Conservation (phyloP, 2,113 vertebrate genomes). For the Paraplagusia blochii region DNA sequence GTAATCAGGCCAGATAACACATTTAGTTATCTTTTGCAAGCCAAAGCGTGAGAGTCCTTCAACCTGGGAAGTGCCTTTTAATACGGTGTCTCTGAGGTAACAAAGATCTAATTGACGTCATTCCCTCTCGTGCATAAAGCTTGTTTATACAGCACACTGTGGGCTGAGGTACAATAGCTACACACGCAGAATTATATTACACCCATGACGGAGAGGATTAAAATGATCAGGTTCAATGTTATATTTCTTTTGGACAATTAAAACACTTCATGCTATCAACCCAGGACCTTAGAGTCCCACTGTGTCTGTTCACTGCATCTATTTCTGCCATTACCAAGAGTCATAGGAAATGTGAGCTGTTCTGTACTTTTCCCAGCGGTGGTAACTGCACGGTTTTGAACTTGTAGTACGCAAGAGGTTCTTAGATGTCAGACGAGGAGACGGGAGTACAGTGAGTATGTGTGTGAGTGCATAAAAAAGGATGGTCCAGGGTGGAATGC, state of each 20-base stretch:
- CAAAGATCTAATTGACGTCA: constrained; percentile 17
- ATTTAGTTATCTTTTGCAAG: constrained; percentile 23
- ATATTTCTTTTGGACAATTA: constrained; percentile 7
- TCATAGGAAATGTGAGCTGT: constrained; percentile 14
- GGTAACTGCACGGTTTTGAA: constrained; percentile 29
- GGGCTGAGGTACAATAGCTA: constrained; percentile 1
- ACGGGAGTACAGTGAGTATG: constrained; percentile 19
- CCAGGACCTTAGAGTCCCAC: constrained; percentile 12
- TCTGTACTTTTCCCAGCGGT: constrained; percentile 19
- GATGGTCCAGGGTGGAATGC: constrained; percentile 46
- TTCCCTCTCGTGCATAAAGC: constrained; percentile 1
- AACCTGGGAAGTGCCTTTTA: neutral
- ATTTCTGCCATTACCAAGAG: constrained; percentile 13
- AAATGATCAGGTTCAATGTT: constrained; percentile 1
- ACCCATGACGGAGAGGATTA: constrained; percentile 11
- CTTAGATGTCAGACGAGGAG: constrained; percentile 18
- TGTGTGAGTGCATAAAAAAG: constrained; percentile 11
- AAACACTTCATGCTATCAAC: constrained; percentile 5
- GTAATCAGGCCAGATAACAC: constrained; percentile 23
- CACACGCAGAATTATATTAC: constrained; percentile 3
- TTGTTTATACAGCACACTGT: constrained; percentile 4
- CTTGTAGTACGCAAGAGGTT: constrained; percentile 27
- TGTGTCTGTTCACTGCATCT: constrained; percentile 7
- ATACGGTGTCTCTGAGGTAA: constrained; percentile 24
- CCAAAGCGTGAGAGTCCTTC: neutral